phyloP scores from a whole-genome alignment of 2,113 vertebrate species.

The Loxodonta africana region DNA sequence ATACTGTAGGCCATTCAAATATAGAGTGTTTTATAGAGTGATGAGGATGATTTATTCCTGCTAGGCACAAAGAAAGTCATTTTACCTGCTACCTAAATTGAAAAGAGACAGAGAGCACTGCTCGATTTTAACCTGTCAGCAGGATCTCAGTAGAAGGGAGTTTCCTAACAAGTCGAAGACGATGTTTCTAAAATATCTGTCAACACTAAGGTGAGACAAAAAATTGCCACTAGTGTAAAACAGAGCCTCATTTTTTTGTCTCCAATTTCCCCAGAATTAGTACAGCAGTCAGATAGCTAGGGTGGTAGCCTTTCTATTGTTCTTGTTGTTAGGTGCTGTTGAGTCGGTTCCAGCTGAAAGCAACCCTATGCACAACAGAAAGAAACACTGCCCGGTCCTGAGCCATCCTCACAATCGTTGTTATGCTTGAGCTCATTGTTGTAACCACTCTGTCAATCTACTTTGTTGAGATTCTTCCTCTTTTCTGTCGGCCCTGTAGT shows the following conservation, averaged over 20 bases:
- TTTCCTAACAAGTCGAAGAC: conserved; percentile 28
- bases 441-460: too few species aligned
- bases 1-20: not conserved
- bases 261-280: not conserved
- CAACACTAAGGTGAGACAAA: not conserved
- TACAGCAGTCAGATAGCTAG: not conserved
- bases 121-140: conserved; percentile 53
- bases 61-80: conserved; percentile 31
- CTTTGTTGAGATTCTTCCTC: too few species aligned
- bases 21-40: not conserved
- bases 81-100: conserved; percentile 47
- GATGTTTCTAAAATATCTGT: conserved; percentile 47
- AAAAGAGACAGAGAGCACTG: conserved; percentile 55
- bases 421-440: too few species aligned
- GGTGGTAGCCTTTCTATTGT: not conserved
- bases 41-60: conserved; percentile 60
- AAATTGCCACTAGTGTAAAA: not conserved
- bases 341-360: too few species aligned
- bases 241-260: not conserved
- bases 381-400: too few species aligned
- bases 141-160: not conserved
- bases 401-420: too few species aligned
- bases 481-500: too few species aligned
- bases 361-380: too few species aligned
- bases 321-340: too few species aligned